Evolutionary conservation across 2,888 invertebrate genomes (phyloP).

Genomic region (Ariolimax columbianus): DNA sequence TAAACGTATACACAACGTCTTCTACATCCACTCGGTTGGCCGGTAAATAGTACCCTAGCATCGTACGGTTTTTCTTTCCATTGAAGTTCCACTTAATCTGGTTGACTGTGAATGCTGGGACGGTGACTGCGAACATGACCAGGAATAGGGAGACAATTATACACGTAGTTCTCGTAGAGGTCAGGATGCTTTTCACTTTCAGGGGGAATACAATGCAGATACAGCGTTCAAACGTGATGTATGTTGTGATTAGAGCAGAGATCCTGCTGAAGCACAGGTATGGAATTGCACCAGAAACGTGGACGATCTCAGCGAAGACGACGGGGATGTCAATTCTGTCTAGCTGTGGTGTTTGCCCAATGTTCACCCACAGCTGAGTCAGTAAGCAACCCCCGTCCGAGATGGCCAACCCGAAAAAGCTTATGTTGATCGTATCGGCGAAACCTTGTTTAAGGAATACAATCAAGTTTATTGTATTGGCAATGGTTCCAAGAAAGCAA

Average conservation of each 20-base stretch:
- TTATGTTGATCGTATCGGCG: conserved; percentile 23
- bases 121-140: conserved; percentile 20
- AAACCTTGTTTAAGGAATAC: conserved; percentile 28
- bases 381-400: conserved; percentile 28
- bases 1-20: neutral
- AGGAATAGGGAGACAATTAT: conserved; percentile 14
- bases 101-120: neutral
- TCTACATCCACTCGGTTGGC: conserved; percentile 23
- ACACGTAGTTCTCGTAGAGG: neutral
- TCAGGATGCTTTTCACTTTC: conserved; percentile 20
- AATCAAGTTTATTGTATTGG: conserved; percentile 16
- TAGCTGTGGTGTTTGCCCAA: conserved; percentile 23
- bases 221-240: conserved; percentile 37
- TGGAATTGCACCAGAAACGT: conserved; percentile 10
- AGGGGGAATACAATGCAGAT: conserved; percentile 31
- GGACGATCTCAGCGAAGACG: neutral
- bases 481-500: conserved; percentile 7
- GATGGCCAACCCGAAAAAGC: conserved; percentile 27
- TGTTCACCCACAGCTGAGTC: conserved; percentile 24
- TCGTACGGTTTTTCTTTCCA: neutral
- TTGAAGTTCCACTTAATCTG: neutral
- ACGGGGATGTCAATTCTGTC: neutral
- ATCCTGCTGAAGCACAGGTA: conserved; percentile 31
- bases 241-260: conserved; percentile 16
- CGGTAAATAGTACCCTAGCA: neutral